Base-by-base conservation (phyloP, 2,113 vertebrate genomes). In the Siphamia tubifer region DNA sequence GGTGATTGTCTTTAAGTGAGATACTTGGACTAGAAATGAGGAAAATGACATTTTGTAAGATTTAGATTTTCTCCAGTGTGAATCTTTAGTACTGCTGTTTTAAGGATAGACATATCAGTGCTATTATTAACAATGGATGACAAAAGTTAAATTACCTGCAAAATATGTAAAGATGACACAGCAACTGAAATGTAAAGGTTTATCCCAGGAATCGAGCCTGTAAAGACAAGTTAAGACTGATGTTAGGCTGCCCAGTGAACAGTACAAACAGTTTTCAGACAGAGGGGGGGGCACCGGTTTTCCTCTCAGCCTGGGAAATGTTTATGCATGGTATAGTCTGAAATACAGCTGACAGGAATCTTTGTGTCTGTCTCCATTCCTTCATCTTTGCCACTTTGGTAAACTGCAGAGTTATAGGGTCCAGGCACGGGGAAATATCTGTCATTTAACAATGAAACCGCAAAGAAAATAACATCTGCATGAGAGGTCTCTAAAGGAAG, bases 311-410 rank as follows among this genome's bases (percentile, higher is more conserved):
- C 36, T 53, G n/a, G 35, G 43, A 74, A 30, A 57, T n/a, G n/a
- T 48, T 35, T 39, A 70, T 58, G 62, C 44, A 65, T 30, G 44
- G 25, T 68, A 68, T 19, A 16, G 48, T 63, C 40, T 73, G 61
- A 31, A 13, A 49, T 35, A 38, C 47, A 32, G 42, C 1, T 38
- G 16, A 60, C 43, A 42, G 6, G 13, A 57, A 62, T 32, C 31
- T 36, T 30, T 21, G 20, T 74, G 34, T 62, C 15, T 15, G 16
- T 48, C 27, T 74, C 61, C 63, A 35, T 47, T 56, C 64, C 27
- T 68, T 68, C 34, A 53, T 74, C 52, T 66, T 72, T 83, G 52
- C 66, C 61, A 80, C 84, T 84, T 84, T 80, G 75, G 80, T 83
- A 74, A 74, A 73, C 58, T 73, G 47, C 27, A 81, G 67, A 56